Evolutionary conservation across 2,113 vertebrate genomes (phyloP).

Genomic region (Bucco capensis): DNA sequence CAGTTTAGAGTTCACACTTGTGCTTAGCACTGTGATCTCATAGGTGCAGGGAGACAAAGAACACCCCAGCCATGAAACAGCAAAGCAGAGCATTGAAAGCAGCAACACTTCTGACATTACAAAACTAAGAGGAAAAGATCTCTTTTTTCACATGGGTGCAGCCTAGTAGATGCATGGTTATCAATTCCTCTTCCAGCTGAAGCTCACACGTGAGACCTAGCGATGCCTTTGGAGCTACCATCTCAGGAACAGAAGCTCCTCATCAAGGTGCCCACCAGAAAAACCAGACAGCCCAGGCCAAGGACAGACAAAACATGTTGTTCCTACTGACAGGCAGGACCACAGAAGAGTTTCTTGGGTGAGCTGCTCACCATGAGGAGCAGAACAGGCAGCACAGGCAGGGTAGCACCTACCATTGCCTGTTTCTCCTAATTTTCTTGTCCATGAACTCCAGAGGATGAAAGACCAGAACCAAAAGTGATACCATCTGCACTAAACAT

Average conservation of each 20-base stretch:
- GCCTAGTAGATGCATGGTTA: not conserved
- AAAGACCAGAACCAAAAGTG: not conserved
- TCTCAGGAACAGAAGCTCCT: not conserved
- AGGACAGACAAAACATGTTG: not conserved
- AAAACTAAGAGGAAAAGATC: not conserved
- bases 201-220: fast-evolving
- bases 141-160: not conserved
- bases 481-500: not conserved
- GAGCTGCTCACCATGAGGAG: not conserved
- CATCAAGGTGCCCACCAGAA: not conserved
- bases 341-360: not conserved
- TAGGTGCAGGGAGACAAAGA: not conserved
- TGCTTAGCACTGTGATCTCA: not conserved
- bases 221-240: not conserved
- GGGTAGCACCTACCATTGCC: not conserved
- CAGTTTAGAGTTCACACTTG: not conserved
- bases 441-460: not conserved
- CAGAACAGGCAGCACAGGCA: not conserved
- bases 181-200: not conserved
- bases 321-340: not conserved
- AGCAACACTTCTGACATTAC: not conserved
- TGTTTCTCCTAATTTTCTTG: not conserved
- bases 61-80: not conserved
- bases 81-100: not conserved
- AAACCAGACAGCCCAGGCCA: not conserved